A percentile compares a stretch with the other conserved stretches of the same genome.
These are phyloP conservation scores for Muschampia plurimacula DNA, from an alignment of 2,888 invertebrate genomes.

Conservation along the genomic window DNA sequence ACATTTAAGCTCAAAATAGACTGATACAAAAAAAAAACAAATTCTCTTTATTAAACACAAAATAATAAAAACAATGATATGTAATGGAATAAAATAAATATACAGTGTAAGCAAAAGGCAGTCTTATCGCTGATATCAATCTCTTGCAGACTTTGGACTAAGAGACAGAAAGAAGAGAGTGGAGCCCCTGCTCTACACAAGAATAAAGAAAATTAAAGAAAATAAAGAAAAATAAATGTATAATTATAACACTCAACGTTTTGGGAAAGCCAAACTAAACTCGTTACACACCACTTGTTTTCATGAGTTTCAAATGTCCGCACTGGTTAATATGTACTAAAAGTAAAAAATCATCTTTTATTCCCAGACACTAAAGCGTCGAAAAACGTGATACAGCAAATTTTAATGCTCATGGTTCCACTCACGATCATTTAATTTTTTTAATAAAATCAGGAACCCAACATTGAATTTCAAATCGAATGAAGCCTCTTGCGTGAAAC, in stretches of 20 bases:
- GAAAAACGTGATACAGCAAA: background rate
- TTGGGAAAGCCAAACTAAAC: background rate
- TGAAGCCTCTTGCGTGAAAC: background rate
- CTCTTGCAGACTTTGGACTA: too few species aligned
- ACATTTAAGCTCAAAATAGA: too few species aligned
- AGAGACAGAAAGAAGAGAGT: too few species aligned
- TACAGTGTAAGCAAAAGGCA: too few species aligned
- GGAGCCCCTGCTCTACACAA: too few species aligned
- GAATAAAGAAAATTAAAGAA: too few species aligned
- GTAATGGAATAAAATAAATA: too few species aligned
- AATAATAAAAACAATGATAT: too few species aligned
- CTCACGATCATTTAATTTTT: background rate
- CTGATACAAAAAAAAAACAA: too few species aligned
- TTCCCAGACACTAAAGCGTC: background rate
- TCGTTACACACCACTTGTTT: background rate
- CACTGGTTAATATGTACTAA: background rate
- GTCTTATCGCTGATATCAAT: too few species aligned
- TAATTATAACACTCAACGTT: background rate
- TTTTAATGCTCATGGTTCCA: background rate
- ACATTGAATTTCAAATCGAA: slow-evolving; percentile 6
- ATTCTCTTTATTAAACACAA: too few species aligned
- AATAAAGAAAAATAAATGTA: background rate
- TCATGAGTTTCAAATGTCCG: slow-evolving; percentile 4
- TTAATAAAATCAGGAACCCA: background rate
- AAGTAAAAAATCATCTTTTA: background rate